Conservation (phyloP, 2,888 invertebrate species). For the Polietes domitor region DNA sequence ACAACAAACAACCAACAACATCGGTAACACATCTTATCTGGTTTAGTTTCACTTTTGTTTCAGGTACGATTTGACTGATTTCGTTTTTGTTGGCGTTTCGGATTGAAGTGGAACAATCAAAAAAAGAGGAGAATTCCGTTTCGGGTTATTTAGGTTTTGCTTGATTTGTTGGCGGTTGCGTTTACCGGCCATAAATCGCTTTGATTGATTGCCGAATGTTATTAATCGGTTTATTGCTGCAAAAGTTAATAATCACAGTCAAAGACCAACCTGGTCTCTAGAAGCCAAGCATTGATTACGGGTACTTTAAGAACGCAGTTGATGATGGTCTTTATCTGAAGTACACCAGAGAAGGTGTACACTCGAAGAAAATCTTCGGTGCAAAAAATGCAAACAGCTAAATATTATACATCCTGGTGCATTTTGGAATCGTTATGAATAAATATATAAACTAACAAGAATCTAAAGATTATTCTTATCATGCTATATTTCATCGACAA, state of each 20-base stretch:
- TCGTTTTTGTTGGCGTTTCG: background rate
- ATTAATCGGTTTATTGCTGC: constrained; percentile 51
- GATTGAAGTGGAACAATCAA: constrained; percentile 25
- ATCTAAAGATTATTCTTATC: no score
- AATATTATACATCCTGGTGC: no score
- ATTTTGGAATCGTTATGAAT: no score
- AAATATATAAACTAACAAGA: no score
- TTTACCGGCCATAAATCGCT: constrained; percentile 51
- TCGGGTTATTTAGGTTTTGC: constrained; percentile 21
- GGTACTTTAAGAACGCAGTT: background rate
- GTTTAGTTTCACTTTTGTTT: background rate
- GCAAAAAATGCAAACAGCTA: no score
- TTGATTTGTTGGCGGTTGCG: background rate
- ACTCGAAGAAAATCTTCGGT: no score
- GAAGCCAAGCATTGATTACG: background rate
- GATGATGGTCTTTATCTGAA: background rate
- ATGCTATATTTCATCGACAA: no score
- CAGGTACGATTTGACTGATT: background rate
- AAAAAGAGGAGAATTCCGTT: constrained; percentile 40
- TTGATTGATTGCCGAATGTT: constrained; percentile 62
- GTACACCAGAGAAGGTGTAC: no score
- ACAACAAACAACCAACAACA: constrained; percentile 3
- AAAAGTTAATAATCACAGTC: constrained; percentile 26
- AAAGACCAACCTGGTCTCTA: background rate
- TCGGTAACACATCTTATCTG: constrained; percentile 54